Base-by-base conservation (phyloP, 2,797 vertebrate species). In the Sorex maritimensis region DNA sequence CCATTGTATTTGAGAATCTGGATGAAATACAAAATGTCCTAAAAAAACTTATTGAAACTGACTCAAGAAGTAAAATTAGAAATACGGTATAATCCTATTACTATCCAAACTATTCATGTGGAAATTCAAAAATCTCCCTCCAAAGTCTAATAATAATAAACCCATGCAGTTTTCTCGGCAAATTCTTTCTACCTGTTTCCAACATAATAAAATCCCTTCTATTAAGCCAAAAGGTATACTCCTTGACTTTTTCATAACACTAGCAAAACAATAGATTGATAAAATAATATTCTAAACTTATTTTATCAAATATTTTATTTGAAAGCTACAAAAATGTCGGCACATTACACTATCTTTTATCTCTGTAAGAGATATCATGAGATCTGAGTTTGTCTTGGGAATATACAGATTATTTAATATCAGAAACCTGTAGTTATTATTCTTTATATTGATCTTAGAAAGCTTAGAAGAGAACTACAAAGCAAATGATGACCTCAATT, bases 261-360 rank as follows among this genome's bases (percentile, higher is more conserved):
- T 79, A 74, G 21, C 24, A 86, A 86, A 87, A 87, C 8, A 61
- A 23, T 4, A 79, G 30, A 52, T 61, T 63, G 19, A 68, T 52
- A 44, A 65, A 41, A 61, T 34, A 83, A 69, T 75, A 81, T 30
- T 83, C 28, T 63, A 81, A 87, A 81, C 4, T 63, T 30, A 46
- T 46, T 72, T 72, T 17, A 75, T 10, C 23, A 71, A 75, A 83
- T 26, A 80, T 15, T 17, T 28, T 63, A 49, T 69, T 49, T 55
- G 41, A 61, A 83, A 80, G 90, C 74, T 55, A 86, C 71, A 55
- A 41, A 84, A 79, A 58, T 69, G 14, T 68, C 46, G 68, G 46
- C 46, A 86, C 6, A 81, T 83, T 19, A 69, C 6, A 41, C 4
- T 61, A 23, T 69, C 58, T 44, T 24, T 34, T 61, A 23, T 69